Percentiles rank a stretch among this genome's conserved stretches.
phyloP scores from a whole-genome alignment of 2,113 vertebrate species.

The Cottus gobio region DNA sequence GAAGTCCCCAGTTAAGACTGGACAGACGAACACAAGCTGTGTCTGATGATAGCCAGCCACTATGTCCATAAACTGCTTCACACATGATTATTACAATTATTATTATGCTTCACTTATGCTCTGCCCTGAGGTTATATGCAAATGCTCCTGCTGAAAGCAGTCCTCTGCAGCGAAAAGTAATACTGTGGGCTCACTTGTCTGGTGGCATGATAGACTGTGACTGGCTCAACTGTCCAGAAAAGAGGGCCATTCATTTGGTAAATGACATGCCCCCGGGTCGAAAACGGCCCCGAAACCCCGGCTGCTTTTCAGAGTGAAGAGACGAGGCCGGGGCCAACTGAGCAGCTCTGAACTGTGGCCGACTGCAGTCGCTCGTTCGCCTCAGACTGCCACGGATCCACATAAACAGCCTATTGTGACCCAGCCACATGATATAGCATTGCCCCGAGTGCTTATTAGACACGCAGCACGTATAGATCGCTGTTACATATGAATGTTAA shows the following conservation, averaged over 20 bases:
- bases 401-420: constrained; percentile 76
- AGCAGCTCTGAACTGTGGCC: constrained; percentile 56
- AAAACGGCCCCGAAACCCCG: not conserved
- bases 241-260: constrained; percentile 76
- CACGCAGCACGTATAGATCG: constrained; percentile 26
- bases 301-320: not conserved
- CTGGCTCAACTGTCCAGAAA: constrained; percentile 75
- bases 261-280: constrained; percentile 72
- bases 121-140: constrained; percentile 59
- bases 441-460: constrained; percentile 39
- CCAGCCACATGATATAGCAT: constrained; percentile 64
- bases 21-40: constrained; percentile 9
- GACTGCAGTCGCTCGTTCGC: constrained; percentile 52
- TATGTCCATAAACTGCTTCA: constrained; percentile 30
- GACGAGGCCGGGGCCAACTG: constrained; percentile 30
- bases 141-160: constrained; percentile 56
- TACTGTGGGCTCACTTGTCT: constrained; percentile 74
- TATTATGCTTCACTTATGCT: constrained; percentile 27
- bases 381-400: constrained; percentile 50
- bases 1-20: not conserved
- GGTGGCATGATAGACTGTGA: constrained; percentile 69
- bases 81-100: constrained; percentile 40
- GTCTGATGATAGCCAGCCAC: constrained; percentile 5
- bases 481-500: constrained; percentile 17
- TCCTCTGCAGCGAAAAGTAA: constrained; percentile 38